These are phyloP conservation scores for Lasaia peninsularis DNA, from an alignment of 1,140 invertebrate genomes.

Conservation along the genomic window DNA sequence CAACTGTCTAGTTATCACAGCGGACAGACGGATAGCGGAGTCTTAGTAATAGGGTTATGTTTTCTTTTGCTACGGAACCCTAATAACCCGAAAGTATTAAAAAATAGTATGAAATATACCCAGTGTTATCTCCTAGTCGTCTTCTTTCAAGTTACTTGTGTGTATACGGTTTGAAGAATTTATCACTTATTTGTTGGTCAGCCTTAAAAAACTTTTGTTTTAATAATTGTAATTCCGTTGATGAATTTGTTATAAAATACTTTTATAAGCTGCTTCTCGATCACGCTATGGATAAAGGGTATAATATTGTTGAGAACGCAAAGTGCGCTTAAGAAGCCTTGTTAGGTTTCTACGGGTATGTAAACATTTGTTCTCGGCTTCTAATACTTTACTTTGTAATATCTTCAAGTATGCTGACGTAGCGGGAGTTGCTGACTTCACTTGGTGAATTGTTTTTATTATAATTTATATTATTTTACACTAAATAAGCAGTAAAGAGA, in stretches of 20 bases:
- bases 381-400: slow-evolving; percentile 5
- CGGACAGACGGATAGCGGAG: too few species aligned
- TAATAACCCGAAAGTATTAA: too few species aligned
- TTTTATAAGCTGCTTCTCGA: background rate
- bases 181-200: background rate
- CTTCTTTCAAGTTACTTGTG: too few species aligned
- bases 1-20: too few species aligned
- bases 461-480: too few species aligned
- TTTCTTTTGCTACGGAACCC: too few species aligned
- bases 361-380: slow-evolving; percentile 7
- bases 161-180: background rate
- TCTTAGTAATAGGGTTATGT: too few species aligned
- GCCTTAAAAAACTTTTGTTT: background rate
- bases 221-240: background rate
- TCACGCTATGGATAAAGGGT: background rate
- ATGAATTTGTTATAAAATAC: background rate
- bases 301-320: background rate
- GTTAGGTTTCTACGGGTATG: background rate
- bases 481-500: too few species aligned
- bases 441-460: too few species aligned
- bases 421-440: slow-evolving; percentile 3
- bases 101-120: too few species aligned
- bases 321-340: background rate
- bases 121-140: too few species aligned
- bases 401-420: background rate